phyloP scores from a whole-genome alignment of 2,113 vertebrate species.

The Cheirogaleus medius region DNA sequence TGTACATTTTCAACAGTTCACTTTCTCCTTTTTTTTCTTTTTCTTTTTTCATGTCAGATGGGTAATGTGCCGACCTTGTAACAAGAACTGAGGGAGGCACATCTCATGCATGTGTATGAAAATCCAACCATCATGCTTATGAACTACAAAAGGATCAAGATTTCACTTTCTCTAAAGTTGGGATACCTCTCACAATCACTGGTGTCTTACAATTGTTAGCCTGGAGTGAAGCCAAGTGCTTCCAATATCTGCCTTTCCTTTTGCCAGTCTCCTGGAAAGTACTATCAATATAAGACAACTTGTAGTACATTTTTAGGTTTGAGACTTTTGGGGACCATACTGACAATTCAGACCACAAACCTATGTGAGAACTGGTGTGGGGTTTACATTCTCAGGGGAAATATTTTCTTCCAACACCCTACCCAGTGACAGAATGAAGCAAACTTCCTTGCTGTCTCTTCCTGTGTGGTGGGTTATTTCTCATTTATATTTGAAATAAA shows the following conservation, averaged over 20 bases:
- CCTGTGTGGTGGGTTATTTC: background rate
- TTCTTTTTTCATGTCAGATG: no score
- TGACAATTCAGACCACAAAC: constrained; percentile 7
- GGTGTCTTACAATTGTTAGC: background rate
- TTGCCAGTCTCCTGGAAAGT: background rate
- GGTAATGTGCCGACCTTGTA: no score
- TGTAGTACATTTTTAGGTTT: constrained; percentile 22
- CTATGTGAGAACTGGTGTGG: background rate
- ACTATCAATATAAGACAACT: background rate
- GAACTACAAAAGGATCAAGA: no score
- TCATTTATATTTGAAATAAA: background rate
- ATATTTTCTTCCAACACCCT: background rate
- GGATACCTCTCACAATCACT: background rate
- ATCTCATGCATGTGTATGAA: no score
- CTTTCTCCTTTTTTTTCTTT: background rate
- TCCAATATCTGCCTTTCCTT: background rate
- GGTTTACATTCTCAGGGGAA: background rate
- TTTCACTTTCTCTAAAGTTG: background rate
- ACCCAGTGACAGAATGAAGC: background rate
- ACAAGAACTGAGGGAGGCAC: no score
- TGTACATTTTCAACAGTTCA: background rate
- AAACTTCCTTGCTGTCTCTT: background rate
- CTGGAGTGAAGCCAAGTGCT: background rate
- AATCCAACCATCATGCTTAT: no score
- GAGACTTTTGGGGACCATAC: background rate